These are phyloP conservation scores for Glareola pratincola DNA, from an alignment of 2,113 vertebrate genomes.

Conservation along the genomic window DNA sequence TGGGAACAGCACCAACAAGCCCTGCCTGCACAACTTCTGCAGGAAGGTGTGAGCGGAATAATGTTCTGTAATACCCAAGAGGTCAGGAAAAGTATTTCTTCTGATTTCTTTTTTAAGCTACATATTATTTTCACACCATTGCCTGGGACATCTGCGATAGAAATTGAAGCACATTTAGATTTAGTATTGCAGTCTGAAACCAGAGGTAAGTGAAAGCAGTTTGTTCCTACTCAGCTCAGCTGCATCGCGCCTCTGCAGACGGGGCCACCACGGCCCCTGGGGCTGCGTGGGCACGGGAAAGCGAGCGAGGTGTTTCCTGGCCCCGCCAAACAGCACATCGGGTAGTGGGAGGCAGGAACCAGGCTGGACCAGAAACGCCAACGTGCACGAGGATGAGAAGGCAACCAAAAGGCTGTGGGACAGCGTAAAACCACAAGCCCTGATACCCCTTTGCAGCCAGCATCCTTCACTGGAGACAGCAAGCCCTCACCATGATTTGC, in stretches of 20 bases:
- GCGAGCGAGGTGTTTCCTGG: fast-evolving
- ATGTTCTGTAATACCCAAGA: not conserved
- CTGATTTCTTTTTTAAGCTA: not conserved
- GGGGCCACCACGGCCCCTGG: fast-evolving
- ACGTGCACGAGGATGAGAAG: not conserved
- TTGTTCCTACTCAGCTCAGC: not conserved
- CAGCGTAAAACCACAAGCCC: not conserved
- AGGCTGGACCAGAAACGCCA: not conserved
- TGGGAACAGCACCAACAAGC: not conserved
- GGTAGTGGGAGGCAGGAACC: not conserved
- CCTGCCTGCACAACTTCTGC: not conserved
- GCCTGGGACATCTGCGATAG: not conserved
- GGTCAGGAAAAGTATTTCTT: not conserved
- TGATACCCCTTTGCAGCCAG: not conserved
- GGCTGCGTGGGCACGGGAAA: not conserved
- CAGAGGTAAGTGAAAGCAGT: not conserved
- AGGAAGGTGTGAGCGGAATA: not conserved
- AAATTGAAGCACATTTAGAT: not conserved
- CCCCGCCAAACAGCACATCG: fast-evolving
- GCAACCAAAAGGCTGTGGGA: not conserved
- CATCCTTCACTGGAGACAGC: not conserved
- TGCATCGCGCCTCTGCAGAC: not conserved
- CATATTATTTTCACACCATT: not conserved
- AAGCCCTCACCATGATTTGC: fast-evolving
- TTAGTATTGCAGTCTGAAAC: not conserved